Percentiles rank a stretch among this genome's conserved stretches.
phyloP scores from a whole-genome alignment of 1,140 invertebrate species.

The Lepidurus arcticus region DNA sequence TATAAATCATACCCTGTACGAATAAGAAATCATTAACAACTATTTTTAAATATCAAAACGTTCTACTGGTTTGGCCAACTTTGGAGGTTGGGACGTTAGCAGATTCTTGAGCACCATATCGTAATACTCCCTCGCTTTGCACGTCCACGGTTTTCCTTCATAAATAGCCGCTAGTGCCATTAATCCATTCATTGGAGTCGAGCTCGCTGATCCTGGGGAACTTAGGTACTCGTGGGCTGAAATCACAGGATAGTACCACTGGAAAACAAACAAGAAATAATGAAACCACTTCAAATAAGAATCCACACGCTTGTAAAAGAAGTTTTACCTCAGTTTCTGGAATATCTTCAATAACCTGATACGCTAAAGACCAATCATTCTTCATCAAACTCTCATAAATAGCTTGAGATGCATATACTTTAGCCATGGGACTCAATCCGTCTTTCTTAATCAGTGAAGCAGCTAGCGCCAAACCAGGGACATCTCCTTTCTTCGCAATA shows the following conservation, averaged over 20 bases:
- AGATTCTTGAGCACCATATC: slow-evolving; percentile 2
- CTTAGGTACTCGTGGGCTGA: background rate
- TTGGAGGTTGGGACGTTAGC: background rate
- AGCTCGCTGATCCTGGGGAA: background rate
- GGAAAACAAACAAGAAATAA: background rate
- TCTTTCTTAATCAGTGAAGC: background rate
- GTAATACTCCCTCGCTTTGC: background rate
- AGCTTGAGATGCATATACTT: background rate
- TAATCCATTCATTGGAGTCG: background rate
- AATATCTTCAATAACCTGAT: background rate
- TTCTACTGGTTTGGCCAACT: background rate
- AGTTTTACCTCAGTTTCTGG: background rate
- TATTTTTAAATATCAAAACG: background rate
- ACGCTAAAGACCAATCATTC: background rate
- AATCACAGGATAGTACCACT: background rate
- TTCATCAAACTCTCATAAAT: slow-evolving; percentile 1
- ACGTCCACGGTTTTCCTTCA: background rate
- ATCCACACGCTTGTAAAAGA: background rate
- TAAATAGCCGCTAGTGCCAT: background rate
- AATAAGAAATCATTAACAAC: background rate
- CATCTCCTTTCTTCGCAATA: slow-evolving; percentile 5
- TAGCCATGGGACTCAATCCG: background rate
- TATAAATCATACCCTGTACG: background rate
- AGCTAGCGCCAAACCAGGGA: background rate
- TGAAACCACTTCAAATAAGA: background rate